A percentile compares a stretch with the other conserved stretches of the same genome.
phyloP scores from a whole-genome alignment of 2,888 invertebrate genomes.

The Steinernema hermaphroditum region DNA sequence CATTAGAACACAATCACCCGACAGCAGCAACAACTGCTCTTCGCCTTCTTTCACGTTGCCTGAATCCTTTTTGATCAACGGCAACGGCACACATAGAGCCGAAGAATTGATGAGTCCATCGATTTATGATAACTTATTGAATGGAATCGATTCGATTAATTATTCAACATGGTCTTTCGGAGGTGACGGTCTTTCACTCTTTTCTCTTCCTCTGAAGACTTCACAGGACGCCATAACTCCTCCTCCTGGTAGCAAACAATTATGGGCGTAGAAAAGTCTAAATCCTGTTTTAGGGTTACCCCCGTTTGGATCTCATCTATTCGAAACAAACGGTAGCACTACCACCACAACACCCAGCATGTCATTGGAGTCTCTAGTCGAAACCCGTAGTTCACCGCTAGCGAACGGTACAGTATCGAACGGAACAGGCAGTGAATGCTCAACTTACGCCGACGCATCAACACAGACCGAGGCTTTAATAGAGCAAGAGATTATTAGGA shows the following conservation, averaged over 20 bases:
- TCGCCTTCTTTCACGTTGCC: neutral
- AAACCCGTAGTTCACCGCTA: neutral
- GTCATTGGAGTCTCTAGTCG: neutral
- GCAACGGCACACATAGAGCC: neutral
- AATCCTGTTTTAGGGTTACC: slow-evolving; percentile 1
- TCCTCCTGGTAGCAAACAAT: neutral
- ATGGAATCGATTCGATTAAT: neutral
- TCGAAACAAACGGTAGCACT: neutral
- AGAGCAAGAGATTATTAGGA: slow-evolving; percentile 25
- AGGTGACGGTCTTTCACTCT: slow-evolving; percentile 2
- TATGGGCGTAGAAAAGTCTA: neutral
- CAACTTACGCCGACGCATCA: neutral
- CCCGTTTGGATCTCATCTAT: neutral
- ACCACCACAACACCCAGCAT: neutral
- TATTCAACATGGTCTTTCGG: neutral
- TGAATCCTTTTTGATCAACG: neutral
- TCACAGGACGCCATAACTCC: neutral
- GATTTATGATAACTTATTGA: neutral
- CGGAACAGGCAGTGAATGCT: neutral
- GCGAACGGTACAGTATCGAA: neutral
- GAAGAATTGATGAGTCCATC: neutral
- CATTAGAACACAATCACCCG: neutral
- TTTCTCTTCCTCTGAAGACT: neutral
- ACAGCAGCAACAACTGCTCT: neutral
- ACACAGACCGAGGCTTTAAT: slow-evolving; percentile 4